Conservation (phyloP, 35 echinoderm and acorn worm genomes). For the Heliocidaris tuberculata region DNA sequence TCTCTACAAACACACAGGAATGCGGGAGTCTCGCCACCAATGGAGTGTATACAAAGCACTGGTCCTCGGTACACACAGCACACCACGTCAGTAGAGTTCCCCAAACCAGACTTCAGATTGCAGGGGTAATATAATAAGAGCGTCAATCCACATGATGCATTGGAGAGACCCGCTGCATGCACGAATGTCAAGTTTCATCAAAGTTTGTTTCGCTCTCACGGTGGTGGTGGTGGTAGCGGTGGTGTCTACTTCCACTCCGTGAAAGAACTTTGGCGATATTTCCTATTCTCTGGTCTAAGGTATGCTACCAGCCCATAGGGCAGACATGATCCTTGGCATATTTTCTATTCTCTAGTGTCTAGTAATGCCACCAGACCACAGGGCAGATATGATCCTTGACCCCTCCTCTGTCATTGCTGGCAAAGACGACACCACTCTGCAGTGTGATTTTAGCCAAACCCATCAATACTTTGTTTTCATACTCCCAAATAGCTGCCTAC, state of each 20-base stretch:
- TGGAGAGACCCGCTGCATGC: background rate
- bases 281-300: background rate
- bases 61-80: background rate
- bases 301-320: background rate
- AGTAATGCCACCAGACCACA: background rate
- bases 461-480: background rate
- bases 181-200: constrained; percentile 11
- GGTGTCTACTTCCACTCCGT: background rate
- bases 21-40: background rate
- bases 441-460: background rate
- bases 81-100: background rate
- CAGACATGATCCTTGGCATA: background rate
- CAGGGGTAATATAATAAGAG: background rate
- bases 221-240: background rate
- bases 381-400: background rate
- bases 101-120: background rate
- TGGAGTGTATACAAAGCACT: background rate
- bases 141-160: background rate
- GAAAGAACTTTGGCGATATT: background rate
- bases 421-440: background rate
- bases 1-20: background rate
- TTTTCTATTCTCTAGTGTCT: background rate
- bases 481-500: background rate
- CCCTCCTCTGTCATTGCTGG: background rate
- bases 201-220: background rate